Evolutionary conservation across 2,113 vertebrate species (phyloP).

Genomic region (Tapirus terrestris): DNA sequence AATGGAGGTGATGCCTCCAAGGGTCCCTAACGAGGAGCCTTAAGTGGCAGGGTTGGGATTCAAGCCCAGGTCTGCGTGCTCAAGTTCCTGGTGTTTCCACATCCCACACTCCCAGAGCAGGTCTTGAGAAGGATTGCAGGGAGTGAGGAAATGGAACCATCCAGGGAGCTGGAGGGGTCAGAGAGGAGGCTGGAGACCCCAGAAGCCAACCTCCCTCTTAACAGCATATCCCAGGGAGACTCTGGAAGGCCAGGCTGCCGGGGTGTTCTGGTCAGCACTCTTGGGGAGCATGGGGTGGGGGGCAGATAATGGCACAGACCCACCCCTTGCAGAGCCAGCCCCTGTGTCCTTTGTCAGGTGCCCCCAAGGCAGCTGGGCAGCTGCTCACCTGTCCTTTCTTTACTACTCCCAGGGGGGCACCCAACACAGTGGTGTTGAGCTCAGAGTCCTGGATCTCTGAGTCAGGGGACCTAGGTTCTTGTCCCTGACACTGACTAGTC

Average conservation of each 20-base stretch:
- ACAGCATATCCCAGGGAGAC: background rate
- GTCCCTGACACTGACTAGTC: background rate
- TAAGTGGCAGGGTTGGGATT: background rate
- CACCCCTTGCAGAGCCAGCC: background rate
- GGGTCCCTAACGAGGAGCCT: background rate
- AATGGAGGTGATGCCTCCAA: background rate
- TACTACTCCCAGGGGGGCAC: background rate
- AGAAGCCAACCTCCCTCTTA: background rate
- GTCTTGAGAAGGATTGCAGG: background rate
- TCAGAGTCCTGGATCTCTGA: background rate
- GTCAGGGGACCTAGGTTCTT: background rate
- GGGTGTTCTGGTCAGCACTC: background rate
- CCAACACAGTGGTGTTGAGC: background rate
- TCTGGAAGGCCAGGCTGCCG: background rate
- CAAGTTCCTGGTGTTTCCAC: background rate
- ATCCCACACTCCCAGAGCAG: background rate
- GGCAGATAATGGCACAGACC: background rate
- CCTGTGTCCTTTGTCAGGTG: background rate
- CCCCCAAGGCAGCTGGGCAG: background rate
- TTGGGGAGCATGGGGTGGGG: background rate
- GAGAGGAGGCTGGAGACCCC: background rate
- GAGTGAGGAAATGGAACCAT: background rate
- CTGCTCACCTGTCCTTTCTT: background rate
- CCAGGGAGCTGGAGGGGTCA: background rate
- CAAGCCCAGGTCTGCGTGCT: background rate